Conservation (phyloP, 2,113 vertebrate species). For the Dipodomys ordii region DNA sequence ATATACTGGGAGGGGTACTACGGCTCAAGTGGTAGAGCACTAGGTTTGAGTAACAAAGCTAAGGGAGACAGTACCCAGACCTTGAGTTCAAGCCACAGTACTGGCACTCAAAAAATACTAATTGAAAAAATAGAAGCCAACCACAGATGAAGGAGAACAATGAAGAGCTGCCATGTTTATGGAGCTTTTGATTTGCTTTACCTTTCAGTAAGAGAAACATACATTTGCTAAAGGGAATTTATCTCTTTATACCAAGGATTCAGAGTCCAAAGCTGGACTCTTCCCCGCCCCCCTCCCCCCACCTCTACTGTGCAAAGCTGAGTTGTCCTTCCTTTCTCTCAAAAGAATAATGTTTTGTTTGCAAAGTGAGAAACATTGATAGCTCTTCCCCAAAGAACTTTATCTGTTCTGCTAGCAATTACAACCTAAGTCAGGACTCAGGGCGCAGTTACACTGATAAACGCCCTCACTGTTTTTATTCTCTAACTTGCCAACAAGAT, state of each 20-base stretch:
- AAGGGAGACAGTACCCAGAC: no score
- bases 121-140: neutral
- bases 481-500: constrained; percentile 49
- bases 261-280: neutral
- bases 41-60: no score
- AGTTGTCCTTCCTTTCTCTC: constrained; percentile 11
- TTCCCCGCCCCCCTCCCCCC: neutral
- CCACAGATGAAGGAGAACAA: neutral
- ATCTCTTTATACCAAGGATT: neutral
- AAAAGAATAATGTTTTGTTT: constrained; percentile 63
- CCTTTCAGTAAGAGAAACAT: neutral
- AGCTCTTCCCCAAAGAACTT: constrained; percentile 3
- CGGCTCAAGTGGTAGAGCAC: no score
- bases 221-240: neutral
- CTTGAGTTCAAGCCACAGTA: no score
- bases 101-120: no score
- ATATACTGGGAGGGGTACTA: neutral
- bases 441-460: constrained; percentile 45
- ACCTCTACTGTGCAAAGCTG: neutral
- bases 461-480: constrained; percentile 36
- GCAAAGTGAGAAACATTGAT: constrained; percentile 34
- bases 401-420: constrained; percentile 68
- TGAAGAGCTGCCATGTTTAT: neutral
- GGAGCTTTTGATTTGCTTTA: neutral
- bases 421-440: constrained; percentile 45